Evolutionary conservation across 2,113 vertebrate species (phyloP), one percentile per base, ranked within the genome.

Genomic region (Paraplagusia blochii): DNA sequence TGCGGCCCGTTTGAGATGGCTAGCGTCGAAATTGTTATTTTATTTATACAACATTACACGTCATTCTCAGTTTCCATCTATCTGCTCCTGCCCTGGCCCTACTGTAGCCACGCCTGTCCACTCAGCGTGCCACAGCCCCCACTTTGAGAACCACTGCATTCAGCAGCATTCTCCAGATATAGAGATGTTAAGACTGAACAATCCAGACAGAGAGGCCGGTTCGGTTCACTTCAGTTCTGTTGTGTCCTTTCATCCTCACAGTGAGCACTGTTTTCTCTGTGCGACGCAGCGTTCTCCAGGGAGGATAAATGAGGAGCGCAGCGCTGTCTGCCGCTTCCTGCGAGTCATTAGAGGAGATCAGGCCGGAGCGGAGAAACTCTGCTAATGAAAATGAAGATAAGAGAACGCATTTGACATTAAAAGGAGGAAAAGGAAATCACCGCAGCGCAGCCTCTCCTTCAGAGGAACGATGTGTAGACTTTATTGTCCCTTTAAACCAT

Each of bases 401-500:
- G 66, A 79, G 46, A 69, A 54, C 45, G 69, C 44, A 64, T 78
- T 58, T 75, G 66, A 78, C 69, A 75, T 58, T 63, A 62, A 72
- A 62, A 34, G 50, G 46, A 69, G 36, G 39, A 54, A 33, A 33
- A 72, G 42, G 34, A 55, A 54, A 63, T 64, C 19, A 7, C 16
- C 3, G 58, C 76, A 40, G 68, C 54, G 67, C 63, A 56, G 10
- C 36, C 52, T 63, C 29, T 67, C 43, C 52, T 74, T 72, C 63
- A 53, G 53, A 62, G 54, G 61, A 81, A 58, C 45, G 55, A 58
- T 58, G 48, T 48, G 68, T 61, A 7, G 72, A 75, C 69, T 81
- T 79, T 74, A 79, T 82, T 80, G 68, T 69, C 60, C 73, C 38
- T 77, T 85, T 84, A 83, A 81, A 82, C 47, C 61, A 50, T 72